A percentile compares a stretch with the other conserved stretches of the same genome.
phyloP scores from a whole-genome alignment of 1,140 invertebrate species.

The Drosophila lowei region DNA sequence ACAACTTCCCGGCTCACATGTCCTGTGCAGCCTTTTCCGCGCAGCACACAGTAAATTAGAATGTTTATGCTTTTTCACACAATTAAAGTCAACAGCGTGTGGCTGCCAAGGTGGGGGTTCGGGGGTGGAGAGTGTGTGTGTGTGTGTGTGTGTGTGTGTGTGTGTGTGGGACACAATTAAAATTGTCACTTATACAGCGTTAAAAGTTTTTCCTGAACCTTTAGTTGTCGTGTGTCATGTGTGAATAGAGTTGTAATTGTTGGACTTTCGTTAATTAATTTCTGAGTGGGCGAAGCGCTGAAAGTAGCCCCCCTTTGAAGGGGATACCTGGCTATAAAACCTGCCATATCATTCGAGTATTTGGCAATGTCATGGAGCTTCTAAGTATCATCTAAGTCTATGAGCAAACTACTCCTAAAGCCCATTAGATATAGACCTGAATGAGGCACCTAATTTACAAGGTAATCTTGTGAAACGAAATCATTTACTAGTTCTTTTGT shows the following conservation, averaged over 20 bases:
- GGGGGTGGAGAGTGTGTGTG: too few relatives aligned
- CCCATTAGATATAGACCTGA: too few relatives aligned
- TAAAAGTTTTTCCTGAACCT: slow-evolving; percentile 41
- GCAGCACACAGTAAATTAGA: slow-evolving; percentile 70
- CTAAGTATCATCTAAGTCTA: too few relatives aligned
- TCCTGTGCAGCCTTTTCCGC: slow-evolving; percentile 61
- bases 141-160: neutral
- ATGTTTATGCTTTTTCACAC: slow-evolving; percentile 81
- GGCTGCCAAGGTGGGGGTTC: slow-evolving; percentile 5
- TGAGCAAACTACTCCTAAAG: too few relatives aligned
- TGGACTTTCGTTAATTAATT: slow-evolving; percentile 60
- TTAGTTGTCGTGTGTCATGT: slow-evolving; percentile 21
- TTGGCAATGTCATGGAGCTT: slow-evolving; percentile 20
- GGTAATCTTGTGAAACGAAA: too few relatives aligned
- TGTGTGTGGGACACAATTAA: slow-evolving; percentile 56
- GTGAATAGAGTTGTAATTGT: slow-evolving; percentile 31
- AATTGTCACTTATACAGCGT: slow-evolving; percentile 46
- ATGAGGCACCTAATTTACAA: too few relatives aligned
- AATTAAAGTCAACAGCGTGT: slow-evolving; percentile 73
- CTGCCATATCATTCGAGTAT: slow-evolving; percentile 59
- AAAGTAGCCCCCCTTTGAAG: too few relatives aligned
- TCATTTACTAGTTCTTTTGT: too few relatives aligned
- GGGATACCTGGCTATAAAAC: slow-evolving; percentile 27
- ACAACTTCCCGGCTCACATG: slow-evolving; percentile 46
- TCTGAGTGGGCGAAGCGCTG: slow-evolving; percentile 18